Evolutionary conservation across 2,888 invertebrate species (phyloP), one percentile per base, ranked within the genome.

Genomic region (Tricholauxania praeusta): DNA sequence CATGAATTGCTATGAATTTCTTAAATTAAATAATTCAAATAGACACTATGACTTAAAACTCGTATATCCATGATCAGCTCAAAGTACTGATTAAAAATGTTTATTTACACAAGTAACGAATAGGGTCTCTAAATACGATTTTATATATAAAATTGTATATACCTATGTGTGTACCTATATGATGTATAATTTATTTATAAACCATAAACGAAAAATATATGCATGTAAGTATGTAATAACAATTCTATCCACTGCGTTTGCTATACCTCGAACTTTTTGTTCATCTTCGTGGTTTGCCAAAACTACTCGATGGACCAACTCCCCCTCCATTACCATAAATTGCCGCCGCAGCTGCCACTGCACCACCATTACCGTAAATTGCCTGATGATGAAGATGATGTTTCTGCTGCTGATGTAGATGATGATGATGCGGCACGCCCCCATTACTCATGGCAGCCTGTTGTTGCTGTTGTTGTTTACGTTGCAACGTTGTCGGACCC

Each of bases 401-500:
- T 49, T 49, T 47, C 15, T 74, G 8, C 77, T 84, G 51, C 77
- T 74, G 77, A 82, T 79, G 52, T 1, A n/a, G 15, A 77, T 77
- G 2, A 79, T 78, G 70, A 19, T 70, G 70, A 4, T 17, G 73
- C n/a, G 73, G 6, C 77, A 77, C 70, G 6, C 77, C 80, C 1
- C 85, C 85, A 67, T 84, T 85, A 48, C 78, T 75, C 76, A 83
- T 79, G 48, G 28, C 60, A 57, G 79, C 77, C 1, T 80, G 39
- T 39, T 39, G 39, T 39, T 39, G 39, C 2, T 39, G 39, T 55
- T 79, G 78, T 49, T 80, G 83, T 28, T 85, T 85, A 72, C 86
- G 82, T 51, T 87, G 87, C 72, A 86, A 75, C n/a, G 86, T 84
- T 14, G 83, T 87, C 78, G 93, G 92, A 3, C 81, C 80, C 79